A percentile compares a stretch with the other conserved stretches of the same genome.
phyloP scores from a whole-genome alignment of 2,888 invertebrate genomes.

The Heliconius ethilla region DNA sequence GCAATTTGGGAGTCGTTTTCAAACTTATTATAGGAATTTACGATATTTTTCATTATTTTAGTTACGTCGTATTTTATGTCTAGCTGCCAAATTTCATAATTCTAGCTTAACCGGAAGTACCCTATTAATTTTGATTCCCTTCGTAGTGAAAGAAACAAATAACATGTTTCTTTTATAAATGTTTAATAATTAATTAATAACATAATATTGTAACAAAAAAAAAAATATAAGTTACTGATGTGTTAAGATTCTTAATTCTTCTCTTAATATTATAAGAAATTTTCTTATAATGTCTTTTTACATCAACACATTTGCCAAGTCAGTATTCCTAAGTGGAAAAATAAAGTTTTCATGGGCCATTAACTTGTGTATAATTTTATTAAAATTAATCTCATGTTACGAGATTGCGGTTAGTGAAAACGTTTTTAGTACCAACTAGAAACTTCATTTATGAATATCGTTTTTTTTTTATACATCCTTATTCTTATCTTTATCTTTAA shows the following conservation, averaged over 20 bases:
- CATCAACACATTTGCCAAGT: conserved; percentile 23
- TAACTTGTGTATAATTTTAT: conserved; percentile 11
- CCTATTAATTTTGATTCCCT: too few species aligned
- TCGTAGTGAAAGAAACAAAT: too few species aligned
- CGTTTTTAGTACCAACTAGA: not conserved
- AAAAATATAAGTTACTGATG: not conserved
- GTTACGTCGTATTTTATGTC: too few species aligned
- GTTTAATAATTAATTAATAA: not conserved
- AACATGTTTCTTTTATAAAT: not conserved
- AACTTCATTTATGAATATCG: too few species aligned
- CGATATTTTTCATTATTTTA: too few species aligned
- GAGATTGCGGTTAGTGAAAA: not conserved
- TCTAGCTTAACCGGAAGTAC: too few species aligned
- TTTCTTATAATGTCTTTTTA: conserved; percentile 12
- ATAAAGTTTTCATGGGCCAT: conserved; percentile 11
- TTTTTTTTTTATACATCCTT: too few species aligned
- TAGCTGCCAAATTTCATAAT: too few species aligned
- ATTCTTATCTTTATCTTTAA: too few species aligned
- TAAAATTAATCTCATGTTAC: conserved; percentile 10
- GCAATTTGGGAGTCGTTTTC: too few species aligned
- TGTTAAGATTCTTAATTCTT: not conserved
- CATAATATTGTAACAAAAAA: too few species aligned
- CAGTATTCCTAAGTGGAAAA: conserved; percentile 11
- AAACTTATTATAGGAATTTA: too few species aligned
- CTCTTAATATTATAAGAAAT: not conserved